Evolutionary conservation across 2,113 vertebrate genomes (phyloP).

Genomic region (Vulpes vulpes): DNA sequence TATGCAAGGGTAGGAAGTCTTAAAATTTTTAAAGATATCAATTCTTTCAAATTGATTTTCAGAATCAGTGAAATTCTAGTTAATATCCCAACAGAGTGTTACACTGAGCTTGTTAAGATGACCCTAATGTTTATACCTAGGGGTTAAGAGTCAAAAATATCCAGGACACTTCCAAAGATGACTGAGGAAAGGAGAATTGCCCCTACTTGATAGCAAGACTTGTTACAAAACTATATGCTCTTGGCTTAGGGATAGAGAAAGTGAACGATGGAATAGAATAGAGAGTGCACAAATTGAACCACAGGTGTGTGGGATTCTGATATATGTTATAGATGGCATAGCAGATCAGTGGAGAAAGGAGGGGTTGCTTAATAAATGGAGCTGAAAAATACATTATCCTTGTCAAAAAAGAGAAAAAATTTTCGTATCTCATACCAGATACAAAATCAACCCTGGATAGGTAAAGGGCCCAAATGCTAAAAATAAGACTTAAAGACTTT

Average conservation of each 20-base stretch:
- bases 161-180: background rate
- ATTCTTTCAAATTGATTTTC: background rate
- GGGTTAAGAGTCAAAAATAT: background rate
- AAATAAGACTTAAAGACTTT: background rate
- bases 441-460: background rate
- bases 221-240: background rate
- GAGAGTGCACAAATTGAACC: background rate
- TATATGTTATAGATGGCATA: background rate
- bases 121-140: background rate
- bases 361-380: background rate
- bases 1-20: background rate
- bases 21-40: background rate
- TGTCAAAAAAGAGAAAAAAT: background rate
- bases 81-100: background rate
- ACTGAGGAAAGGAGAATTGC: background rate
- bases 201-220: background rate
- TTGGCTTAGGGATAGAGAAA: background rate
- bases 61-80: background rate
- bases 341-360: background rate
- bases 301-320: background rate
- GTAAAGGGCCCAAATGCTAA: background rate
- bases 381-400: background rate
- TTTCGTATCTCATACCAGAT: background rate
- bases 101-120: background rate
- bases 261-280: background rate